Base-by-base conservation (phyloP, 2,888 invertebrate genomes). In the Lycia hirtaria region DNA sequence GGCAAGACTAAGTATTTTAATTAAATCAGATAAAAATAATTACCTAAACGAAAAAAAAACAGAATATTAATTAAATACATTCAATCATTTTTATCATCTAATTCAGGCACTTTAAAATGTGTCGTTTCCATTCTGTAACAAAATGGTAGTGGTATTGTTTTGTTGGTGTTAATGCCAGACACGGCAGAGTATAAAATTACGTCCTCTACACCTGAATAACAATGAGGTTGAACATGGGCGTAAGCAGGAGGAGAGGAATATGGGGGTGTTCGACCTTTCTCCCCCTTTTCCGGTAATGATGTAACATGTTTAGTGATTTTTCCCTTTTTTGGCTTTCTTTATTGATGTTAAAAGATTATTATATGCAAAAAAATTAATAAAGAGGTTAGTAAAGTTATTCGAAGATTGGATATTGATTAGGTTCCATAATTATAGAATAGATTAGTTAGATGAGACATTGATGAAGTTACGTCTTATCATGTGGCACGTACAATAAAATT, bases 161-260 rank as follows among this genome's bases (percentile, higher is more conserved):
- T 68, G 68, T 63, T 67, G 56, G 57, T 60, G 57, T 60, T 60
- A 70, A 70, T 69, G 57, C 65, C 59, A 68, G 68, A 66, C 64
- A 60, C 53, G 62, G 63, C 62, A 57, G 60, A 69, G 78, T 75
- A 78, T 79, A 80, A 82, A 82, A 79, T 73, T 66, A 73, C 73
- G 81, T 78, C 76, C 78, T 74, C 67, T 65, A 73, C 74, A 69
- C 62, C 60, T 72, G 76, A 76, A 78, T 76, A 78, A 81, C 72
- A 80, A 80, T 79, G 75, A 73, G 68, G 55, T 20, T 54, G 47
- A 61, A 63, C 55, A 58, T 62, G 49, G 26, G 17, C 26, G 41
- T 15, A 26, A 1, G 17, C 4, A 41, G 41, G 5, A 0, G 0
- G 41, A 26, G 41, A 26, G 26, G 10, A 41, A 15, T n/a, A n/a